Evolutionary conservation across 2,888 invertebrate species (phyloP), one percentile per base, ranked within the genome.

Genomic region (Gortyna flavago): DNA sequence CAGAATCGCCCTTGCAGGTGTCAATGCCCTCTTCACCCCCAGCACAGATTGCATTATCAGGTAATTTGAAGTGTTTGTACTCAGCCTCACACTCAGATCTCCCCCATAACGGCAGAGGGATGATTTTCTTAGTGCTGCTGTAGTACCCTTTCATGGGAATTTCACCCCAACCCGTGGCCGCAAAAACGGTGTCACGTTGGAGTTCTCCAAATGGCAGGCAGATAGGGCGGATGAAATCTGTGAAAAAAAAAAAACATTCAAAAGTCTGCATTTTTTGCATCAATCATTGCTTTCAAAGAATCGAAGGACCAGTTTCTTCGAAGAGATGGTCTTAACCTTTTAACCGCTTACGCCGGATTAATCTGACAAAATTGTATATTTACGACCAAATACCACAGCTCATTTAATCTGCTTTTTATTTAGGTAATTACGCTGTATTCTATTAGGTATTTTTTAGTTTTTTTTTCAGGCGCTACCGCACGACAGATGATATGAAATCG

Each of bases 151-250:
- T 75, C 11, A 59, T 32, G 0, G 89, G 87, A n/a, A 91, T 85
- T 75, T 91, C 90, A 0, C 93, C 95, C 93, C 94, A 95, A 2
- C 93, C 95, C 2, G 93, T 85, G 4, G 92, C 93, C 13, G 85
- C 84, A 72, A 94, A 93, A 5, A 79, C 82, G 0, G 84, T 79
- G 54, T 85, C 79, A 0, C 73, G 78, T 16, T 85, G 59, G 0
- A 91, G 77, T 0, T 80, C 57, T 0, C 89, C 89, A 0, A 87
- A 80, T 7, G 95, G 95, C 1, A 95, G 64, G 76, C 95, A 95
- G 29, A 92, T 90, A 13, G 94, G 94, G 1, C 94, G 90, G 61
- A 95, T 93, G 86, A 94, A 95, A 79, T 95, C 95, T 95, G 92
- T n/a, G 6, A 59, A 44, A n/a, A 64, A 66, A 76, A 76, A 25